Conservation (phyloP, 35 echinoderm and acorn worm genomes). For the Acanthaster planci region DNA sequence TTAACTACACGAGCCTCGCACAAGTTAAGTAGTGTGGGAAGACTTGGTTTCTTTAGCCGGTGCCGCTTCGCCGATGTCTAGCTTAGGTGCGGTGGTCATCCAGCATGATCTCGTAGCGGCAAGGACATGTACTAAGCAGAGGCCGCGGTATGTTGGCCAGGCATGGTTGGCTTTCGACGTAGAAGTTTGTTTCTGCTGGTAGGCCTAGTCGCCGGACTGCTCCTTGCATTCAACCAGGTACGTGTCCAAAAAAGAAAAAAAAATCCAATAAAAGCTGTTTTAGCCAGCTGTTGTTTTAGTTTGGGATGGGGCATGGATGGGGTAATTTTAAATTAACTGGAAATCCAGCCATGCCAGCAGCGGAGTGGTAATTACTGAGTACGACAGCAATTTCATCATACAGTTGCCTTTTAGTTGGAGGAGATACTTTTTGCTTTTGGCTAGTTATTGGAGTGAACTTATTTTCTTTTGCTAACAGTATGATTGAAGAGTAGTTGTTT, state of each 20-base stretch:
- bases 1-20: too few species aligned
- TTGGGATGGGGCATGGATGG: too few species aligned
- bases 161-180: constrained; percentile 26
- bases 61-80: constrained; percentile 1
- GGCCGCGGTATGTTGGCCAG: constrained; percentile 10
- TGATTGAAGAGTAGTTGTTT: too few species aligned
- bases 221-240: constrained; percentile 11
- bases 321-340: too few species aligned
- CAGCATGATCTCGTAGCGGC: background rate
- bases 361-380: too few species aligned
- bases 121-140: background rate
- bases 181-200: constrained; percentile 15
- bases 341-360: too few species aligned
- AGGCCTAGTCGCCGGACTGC: constrained; percentile 1
- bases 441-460: too few species aligned
- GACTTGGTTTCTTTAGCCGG: background rate
- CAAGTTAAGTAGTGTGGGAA: background rate
- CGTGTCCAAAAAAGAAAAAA: background rate
- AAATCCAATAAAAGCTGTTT: background rate
- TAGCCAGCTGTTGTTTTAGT: too few species aligned
- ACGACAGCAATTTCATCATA: too few species aligned
- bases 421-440: too few species aligned
- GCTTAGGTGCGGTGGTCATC: background rate
- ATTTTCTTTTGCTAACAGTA: too few species aligned
- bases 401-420: too few species aligned